phyloP scores from a whole-genome alignment of 2,113 vertebrate genomes.

The Herpetotheres cachinnans region DNA sequence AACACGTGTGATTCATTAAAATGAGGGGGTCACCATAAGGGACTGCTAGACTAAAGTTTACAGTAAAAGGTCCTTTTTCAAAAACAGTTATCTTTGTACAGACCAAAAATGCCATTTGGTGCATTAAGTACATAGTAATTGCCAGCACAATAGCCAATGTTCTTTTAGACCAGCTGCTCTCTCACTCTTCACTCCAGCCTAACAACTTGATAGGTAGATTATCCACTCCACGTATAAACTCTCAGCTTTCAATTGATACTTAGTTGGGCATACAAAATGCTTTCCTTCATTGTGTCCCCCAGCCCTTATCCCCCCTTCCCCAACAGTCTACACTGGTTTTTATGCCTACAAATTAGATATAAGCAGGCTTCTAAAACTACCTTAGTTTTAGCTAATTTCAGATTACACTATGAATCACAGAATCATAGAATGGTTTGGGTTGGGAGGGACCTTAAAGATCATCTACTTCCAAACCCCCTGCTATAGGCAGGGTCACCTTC shows the following conservation, averaged over 20 bases:
- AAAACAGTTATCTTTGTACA: neutral
- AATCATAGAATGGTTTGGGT: no score
- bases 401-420: neutral
- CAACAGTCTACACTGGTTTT: neutral
- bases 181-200: neutral
- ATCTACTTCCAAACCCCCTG: no score
- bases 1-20: neutral
- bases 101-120: neutral
- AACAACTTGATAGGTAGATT: neutral
- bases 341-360: neutral
- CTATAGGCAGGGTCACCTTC: no score
- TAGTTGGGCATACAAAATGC: neutral
- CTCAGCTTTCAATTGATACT: neutral
- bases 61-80: neutral
- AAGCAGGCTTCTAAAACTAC: neutral
- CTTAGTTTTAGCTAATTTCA: neutral
- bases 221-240: neutral
- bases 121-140: neutral
- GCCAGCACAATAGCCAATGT: neutral
- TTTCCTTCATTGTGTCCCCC: neutral
- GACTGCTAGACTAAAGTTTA: neutral
- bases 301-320: rapidly evolving
- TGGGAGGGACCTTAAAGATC: no score
- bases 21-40: neutral
- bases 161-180: neutral